phyloP scores from a whole-genome alignment of 2,113 vertebrate genomes.

The Serinus canaria region DNA sequence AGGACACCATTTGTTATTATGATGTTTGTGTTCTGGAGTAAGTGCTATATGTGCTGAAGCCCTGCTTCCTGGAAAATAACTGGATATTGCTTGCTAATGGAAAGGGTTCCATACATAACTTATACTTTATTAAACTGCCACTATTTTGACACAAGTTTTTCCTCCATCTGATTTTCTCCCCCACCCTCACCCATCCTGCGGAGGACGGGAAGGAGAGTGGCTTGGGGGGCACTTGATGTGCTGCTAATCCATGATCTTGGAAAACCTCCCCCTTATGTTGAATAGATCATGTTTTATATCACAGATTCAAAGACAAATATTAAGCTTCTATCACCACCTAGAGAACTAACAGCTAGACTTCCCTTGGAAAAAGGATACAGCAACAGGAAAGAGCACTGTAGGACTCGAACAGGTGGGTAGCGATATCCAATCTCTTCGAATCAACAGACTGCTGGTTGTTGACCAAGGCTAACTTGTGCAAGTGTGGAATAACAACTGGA shows the following conservation, averaged over 20 bases:
- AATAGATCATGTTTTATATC: neutral
- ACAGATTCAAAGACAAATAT: neutral
- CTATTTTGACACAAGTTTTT: neutral
- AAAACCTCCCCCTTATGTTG: neutral
- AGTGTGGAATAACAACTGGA: constrained; percentile 95
- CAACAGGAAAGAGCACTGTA: constrained; percentile 99
- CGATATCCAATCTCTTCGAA: constrained; percentile 91
- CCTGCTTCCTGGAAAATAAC: accelerated
- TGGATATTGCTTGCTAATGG: no score
- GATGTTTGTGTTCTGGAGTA: neutral
- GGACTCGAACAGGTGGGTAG: constrained; percentile 95
- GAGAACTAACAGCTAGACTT: neutral
- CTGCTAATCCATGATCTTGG: neutral
- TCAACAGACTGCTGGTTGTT: constrained; percentile 95
- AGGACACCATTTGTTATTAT: neutral
- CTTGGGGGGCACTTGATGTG: neutral
- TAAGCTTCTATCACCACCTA: neutral
- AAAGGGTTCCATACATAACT: neutral
- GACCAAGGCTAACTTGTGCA: constrained; percentile 91
- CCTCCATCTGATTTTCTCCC: neutral
- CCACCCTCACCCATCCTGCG: neutral
- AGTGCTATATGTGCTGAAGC: accelerated
- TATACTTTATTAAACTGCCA: neutral
- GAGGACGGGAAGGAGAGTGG: neutral
- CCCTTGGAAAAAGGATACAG: constrained; percentile 86